Evolutionary conservation across 2,797 vertebrate species (phyloP), one percentile per base, ranked within the genome.

Genomic region (Ciconia nigra): DNA sequence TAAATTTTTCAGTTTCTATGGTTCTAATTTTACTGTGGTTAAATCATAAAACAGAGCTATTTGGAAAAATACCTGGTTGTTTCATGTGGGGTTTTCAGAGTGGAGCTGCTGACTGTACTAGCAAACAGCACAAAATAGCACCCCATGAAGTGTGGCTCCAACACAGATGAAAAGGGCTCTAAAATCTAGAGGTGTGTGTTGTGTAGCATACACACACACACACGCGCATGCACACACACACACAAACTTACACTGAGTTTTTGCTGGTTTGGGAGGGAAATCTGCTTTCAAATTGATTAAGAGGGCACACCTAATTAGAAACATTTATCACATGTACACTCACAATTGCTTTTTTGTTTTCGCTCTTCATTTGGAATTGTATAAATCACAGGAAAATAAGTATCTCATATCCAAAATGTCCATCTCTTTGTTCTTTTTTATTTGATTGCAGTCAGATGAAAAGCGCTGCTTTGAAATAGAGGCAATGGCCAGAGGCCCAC

Each of bases 401-500:
- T 91, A 94, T 91, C 92, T 95, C 33, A 13, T 79, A 89, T 93
- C 96, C 93, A 94, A 61, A 96, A 92, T 96, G 70, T 86, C 92
- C 95, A 96, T 88, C 73, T 93, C 96, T 96, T 96, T 70, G 58
- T 97, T 93, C 96, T 91, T 89, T 96, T 97, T 96, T 69, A 66
- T 97, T 96, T 98, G 99, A 99, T 98, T 98, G 98, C 98, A 98
- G 98, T 98, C 98, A 99, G 98, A 98, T 98, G 98, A 99, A 98
- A 98, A 98, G 98, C 44, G 65, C 97, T 98, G 98, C 98, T 99
- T 98, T 99, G 98, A 99, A 99, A 98, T 97, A 89, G 96, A 98
- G 98, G 98, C 96, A 94, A 96, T 98, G 98, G 98, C 99, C 98
- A 90, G 98, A 98, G 98, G 98, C 96, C 97, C 83, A 91, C 86